Base-by-base conservation (phyloP, 2,797 vertebrate species). In the Thunnus albacares region DNA sequence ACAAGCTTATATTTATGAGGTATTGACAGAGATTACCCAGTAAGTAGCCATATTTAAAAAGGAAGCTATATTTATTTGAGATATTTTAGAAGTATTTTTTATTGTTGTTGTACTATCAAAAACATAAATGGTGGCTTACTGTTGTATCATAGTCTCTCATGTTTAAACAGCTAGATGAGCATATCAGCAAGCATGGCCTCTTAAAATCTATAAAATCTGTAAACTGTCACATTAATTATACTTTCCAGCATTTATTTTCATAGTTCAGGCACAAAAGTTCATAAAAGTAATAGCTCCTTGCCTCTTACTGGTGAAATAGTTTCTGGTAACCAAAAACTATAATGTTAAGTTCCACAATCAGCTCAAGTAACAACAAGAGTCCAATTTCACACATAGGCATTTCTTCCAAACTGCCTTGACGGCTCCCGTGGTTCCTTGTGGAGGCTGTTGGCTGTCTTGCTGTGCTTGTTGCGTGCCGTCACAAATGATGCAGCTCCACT, bases 331-430 rank as follows among this genome's bases (percentile, higher is more conserved):
- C 77, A 91, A 91, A 67, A 66, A 63, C 43, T 67, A 12, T 0
- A 1, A 5, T 92, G 43, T 95, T 94, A 0, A 87, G 60, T 47
- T 93, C 56, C 45, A 58, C 38, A 45, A 52, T 47, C 68, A 88
- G 75, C 89, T 90, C 82, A 91, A 95, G 90, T 61, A 92, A 92
- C 5, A 4, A 38, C 4, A 47, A 65, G 24, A 71, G 24, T 72
- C 26, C 15, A 8, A n/a, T 18, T 71, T 95, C 84, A 99, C 82
- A 99, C 98, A 0, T 98, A 99, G 17, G 97, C 97, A 0, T 97
- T 99, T 87, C 96, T 97, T 76, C 97, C 97, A 84, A 98, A 98
- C 91, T 96, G 95, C 86, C 95, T 96, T 7, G 94, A 85, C 2
- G 85, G 77, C 38, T 85, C 86, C 38, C 53, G 49, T 1, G 80